phyloP scores from a whole-genome alignment of 2,888 invertebrate genomes.

The Callyntrura guangdongensis region DNA sequence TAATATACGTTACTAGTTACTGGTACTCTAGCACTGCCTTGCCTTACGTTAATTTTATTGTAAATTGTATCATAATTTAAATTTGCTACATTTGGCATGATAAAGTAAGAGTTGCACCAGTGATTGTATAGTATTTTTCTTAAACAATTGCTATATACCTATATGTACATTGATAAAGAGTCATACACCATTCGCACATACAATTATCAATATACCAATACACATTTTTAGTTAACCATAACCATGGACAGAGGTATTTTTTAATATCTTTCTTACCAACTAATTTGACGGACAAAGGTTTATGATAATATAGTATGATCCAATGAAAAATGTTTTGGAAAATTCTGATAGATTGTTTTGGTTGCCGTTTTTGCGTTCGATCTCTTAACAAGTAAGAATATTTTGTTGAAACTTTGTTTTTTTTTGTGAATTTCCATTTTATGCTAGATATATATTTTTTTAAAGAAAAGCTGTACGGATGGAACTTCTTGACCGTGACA shows the following conservation, averaged over 20 bases:
- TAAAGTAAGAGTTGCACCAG: background rate
- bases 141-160: background rate
- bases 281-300: constrained; percentile 59
- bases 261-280: constrained; percentile 25
- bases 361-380: constrained; percentile 59
- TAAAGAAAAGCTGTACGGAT: constrained; percentile 75
- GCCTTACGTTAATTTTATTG: background rate
- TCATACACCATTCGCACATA: background rate
- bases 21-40: background rate
- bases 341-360: constrained; percentile 64
- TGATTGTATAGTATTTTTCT: background rate
- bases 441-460: constrained; percentile 3
- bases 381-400: constrained; percentile 29
- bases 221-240: background rate
- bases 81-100: constrained; percentile 33
- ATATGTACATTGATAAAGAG: background rate
- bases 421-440: background rate
- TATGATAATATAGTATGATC: background rate
- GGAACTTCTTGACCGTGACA: constrained; percentile 79
- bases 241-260: constrained; percentile 53
- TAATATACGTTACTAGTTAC: background rate
- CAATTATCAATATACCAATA: background rate
- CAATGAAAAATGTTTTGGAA: constrained; percentile 43
- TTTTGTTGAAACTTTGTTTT: constrained; percentile 37
- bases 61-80: no score